Evolutionary conservation across 2,888 invertebrate genomes (phyloP).

Genomic region (Geophilus truncorum): DNA sequence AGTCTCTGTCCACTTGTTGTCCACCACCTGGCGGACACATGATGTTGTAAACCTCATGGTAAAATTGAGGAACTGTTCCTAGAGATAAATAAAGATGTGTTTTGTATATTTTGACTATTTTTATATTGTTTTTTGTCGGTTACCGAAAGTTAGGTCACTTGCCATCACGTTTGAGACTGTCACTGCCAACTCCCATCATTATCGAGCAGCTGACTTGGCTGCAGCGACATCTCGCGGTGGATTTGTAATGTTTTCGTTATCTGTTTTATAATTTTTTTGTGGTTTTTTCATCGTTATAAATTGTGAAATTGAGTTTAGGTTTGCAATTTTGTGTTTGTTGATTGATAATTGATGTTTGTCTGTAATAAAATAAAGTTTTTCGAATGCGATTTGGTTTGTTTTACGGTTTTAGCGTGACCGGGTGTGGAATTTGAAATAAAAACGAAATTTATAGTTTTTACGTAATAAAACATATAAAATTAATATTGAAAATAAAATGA

Average conservation of each 20-base stretch:
- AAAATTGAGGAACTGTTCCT: conserved; percentile 49
- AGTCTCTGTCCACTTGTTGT: conserved; percentile 47
- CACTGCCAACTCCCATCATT: background rate
- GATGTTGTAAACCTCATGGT: conserved; percentile 49
- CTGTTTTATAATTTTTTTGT: no score
- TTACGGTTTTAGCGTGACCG: no score
- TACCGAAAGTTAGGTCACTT: background rate
- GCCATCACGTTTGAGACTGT: background rate
- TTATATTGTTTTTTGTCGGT: background rate
- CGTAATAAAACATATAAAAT: no score
- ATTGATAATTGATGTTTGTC: no score
- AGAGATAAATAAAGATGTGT: background rate
- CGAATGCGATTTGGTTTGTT: no score
- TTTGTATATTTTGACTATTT: background rate
- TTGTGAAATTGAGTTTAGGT: no score
- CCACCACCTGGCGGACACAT: conserved; percentile 50
- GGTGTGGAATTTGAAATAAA: no score
- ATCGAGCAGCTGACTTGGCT: background rate
- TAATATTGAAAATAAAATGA: no score
- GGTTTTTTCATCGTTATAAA: no score
- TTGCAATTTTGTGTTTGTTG: no score
- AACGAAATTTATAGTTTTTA: no score
- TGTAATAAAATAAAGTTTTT: no score
- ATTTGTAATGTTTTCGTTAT: background rate
- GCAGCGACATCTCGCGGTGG: background rate